Conservation (phyloP, 2,888 invertebrate genomes). For the Melieria omissa region DNA sequence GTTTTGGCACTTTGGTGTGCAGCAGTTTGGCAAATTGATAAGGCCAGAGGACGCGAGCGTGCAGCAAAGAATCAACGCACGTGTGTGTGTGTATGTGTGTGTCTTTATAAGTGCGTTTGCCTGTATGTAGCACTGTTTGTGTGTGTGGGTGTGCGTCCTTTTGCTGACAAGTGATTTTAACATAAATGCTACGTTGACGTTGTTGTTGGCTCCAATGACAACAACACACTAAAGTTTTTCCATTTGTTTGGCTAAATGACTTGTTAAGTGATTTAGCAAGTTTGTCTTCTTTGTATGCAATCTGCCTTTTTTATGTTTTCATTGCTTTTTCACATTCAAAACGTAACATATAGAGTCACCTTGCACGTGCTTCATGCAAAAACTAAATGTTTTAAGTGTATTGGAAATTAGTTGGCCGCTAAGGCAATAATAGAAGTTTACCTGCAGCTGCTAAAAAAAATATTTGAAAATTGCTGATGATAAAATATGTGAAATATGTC, state of each 20-base stretch:
- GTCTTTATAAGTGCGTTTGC: background rate
- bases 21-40: no score
- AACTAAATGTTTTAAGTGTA: no score
- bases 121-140: background rate
- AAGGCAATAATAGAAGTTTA: no score
- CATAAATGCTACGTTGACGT: background rate
- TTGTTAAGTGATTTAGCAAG: slow-evolving; percentile 39
- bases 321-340: no score
- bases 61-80: background rate
- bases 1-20: no score
- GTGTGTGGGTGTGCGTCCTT: background rate
- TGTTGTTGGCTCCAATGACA: background rate
- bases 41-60: background rate
- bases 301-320: no score
- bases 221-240: background rate
- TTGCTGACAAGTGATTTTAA: slow-evolving; percentile 20
- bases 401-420: no score
- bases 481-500: no score
- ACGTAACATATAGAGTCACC: no score
- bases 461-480: no score
- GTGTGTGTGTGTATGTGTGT: background rate
- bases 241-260: slow-evolving; percentile 34
- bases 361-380: no score
- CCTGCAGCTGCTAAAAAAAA: no score
- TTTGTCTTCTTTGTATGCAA: slow-evolving; percentile 7